Conservation (phyloP, 2,113 vertebrate species). For the Melanerpes formicivorus region DNA sequence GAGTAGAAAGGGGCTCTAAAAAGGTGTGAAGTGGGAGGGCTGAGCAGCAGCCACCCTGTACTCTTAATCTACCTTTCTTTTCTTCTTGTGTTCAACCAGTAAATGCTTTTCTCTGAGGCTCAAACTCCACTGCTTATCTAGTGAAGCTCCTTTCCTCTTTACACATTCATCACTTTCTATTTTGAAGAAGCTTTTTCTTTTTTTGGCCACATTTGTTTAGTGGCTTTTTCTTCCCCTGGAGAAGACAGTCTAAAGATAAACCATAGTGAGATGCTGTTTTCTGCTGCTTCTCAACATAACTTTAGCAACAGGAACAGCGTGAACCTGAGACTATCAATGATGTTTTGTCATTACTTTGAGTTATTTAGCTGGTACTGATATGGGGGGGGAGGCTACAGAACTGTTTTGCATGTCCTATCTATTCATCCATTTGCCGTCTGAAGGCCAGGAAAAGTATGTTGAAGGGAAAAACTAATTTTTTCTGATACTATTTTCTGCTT, state of each 20-base stretch:
- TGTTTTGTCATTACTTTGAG: neutral
- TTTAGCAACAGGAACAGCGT: neutral
- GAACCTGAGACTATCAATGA: neutral
- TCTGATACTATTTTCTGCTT: neutral
- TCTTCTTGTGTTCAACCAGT: neutral
- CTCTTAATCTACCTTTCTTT: neutral
- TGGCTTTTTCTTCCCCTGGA: neutral
- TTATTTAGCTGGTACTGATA: neutral
- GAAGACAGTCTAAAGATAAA: neutral
- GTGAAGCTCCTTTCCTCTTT: neutral
- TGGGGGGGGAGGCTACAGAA: neutral
- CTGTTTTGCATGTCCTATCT: neutral
- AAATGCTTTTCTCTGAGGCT: neutral
- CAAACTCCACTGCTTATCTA: neutral
- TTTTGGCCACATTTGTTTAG: neutral
- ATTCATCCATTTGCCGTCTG: neutral
- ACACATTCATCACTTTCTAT: neutral
- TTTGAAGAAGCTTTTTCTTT: neutral
- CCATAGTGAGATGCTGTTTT: neutral
- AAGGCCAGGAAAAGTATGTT: neutral
- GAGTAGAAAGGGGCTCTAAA: neutral
- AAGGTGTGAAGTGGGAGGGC: neutral
- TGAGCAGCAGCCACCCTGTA: neutral
- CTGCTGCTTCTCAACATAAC: neutral
- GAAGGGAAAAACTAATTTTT: neutral